Evolutionary conservation across 2,113 vertebrate genomes (phyloP), one percentile per base, ranked within the genome.

Genomic region (Thamnaconus septentrionalis): DNA sequence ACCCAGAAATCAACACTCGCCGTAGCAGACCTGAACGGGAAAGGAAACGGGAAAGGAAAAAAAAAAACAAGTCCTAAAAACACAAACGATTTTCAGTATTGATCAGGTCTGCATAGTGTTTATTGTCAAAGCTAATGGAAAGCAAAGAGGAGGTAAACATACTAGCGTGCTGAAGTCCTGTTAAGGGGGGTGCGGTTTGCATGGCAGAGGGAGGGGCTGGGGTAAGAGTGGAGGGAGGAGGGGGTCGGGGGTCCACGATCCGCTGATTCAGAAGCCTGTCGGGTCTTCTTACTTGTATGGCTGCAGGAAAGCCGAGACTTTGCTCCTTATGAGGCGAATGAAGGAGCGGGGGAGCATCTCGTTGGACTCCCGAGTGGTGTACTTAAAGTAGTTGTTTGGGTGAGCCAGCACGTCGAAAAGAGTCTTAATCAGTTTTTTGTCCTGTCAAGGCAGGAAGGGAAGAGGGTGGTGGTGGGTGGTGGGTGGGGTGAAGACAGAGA

Each of bases 381-480:
- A 99, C 85, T 98, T 98, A 89, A 98, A 99, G 91, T 99, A 99
- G 92, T 98, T 96, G 88, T 97, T 95, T 64, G 97, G 97, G 73
- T 99, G 95, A 0, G 97, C 97, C 92, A 98, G 91, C 82, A 99
- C 97, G 0, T 98, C 97, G 0, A 99, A 99, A 87, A 99, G 95
- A 76, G 95, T 97, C 88, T 99, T 98, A 89, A 99, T 99, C 88
- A 99, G 92, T 91, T 99, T 99, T 93, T 98, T 98, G 90, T 99
- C 97, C 97, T 99, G 90, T 0, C 3, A 64, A 77, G 75, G 73
- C 72, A 50, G 64, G 3, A 6, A 45, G 66, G 53, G 61, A 61
- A 73, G 18, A 48, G 1, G 0, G 18, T 31, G 18, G 18, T 31
- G 18, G 18, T 46, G 1, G 0, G 18, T 31, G 18, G 18, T 31